Evolutionary conservation across 1,140 invertebrate species (phyloP).

Genomic region (Brachionus rubens): DNA sequence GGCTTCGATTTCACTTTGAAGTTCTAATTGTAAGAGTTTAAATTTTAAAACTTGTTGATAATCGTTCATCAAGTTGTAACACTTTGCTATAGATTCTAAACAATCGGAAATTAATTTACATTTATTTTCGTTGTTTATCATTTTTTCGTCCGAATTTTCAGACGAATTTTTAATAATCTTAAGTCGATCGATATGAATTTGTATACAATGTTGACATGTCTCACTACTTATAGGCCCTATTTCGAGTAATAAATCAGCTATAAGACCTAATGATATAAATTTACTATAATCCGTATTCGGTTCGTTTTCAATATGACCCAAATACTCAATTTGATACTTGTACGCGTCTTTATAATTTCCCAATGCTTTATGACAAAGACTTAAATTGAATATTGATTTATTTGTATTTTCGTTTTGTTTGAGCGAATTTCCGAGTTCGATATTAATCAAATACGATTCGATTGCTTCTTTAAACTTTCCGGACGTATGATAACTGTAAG

Average conservation of each 20-base stretch:
- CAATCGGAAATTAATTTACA: slow-evolving; percentile 44
- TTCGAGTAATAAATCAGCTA: slow-evolving; percentile 30
- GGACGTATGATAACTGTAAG: slow-evolving; percentile 13
- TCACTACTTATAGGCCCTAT: neutral
- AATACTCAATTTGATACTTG: slow-evolving; percentile 32
- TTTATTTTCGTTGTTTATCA: slow-evolving; percentile 12
- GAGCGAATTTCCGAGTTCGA: neutral
- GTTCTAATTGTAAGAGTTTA: slow-evolving; percentile 28
- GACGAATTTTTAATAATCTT: slow-evolving; percentile 39
- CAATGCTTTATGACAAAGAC: neutral
- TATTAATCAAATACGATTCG: slow-evolving; percentile 18
- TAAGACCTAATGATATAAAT: slow-evolving; percentile 8
- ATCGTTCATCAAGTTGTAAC: slow-evolving; percentile 7
- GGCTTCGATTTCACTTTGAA: slow-evolving; percentile 10
- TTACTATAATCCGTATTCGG: neutral
- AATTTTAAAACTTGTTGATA: slow-evolving; percentile 39
- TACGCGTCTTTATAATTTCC: slow-evolving; percentile 11
- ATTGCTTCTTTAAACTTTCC: slow-evolving; percentile 30
- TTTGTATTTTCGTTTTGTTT: neutral
- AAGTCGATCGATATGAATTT: slow-evolving; percentile 28
- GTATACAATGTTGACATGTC: slow-evolving; percentile 30
- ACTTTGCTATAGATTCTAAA: slow-evolving; percentile 24
- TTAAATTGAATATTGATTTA: slow-evolving; percentile 22
- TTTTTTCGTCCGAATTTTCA: slow-evolving; percentile 30
- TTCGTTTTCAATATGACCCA: neutral